Evolutionary conservation across 35 echinoderm and acorn worm species (phyloP).

Genomic region (Ptychodera flava): DNA sequence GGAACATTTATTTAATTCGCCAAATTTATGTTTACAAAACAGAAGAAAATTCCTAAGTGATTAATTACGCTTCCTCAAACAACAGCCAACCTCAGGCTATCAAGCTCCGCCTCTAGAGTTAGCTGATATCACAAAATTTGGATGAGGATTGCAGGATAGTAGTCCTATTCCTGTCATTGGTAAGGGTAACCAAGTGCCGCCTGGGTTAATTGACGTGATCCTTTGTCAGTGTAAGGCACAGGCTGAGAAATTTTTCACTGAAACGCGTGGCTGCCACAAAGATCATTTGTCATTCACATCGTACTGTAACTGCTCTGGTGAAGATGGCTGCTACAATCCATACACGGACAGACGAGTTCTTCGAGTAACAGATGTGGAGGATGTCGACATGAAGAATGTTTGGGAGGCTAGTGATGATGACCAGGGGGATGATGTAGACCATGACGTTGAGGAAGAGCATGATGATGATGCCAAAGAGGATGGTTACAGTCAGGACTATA

Average conservation of each 20-base stretch:
- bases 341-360: no score
- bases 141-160: not conserved
- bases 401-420: no score
- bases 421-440: no score
- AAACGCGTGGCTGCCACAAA: no score
- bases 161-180: constrained; percentile 3
- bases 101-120: not conserved
- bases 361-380: no score
- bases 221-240: no score
- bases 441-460: no score
- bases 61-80: constrained; percentile 15
- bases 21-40: not conserved
- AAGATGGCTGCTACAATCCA: no score
- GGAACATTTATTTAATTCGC: constrained; percentile 12
- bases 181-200: constrained; percentile 4
- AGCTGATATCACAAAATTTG: constrained; percentile 3
- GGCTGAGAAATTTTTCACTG: not conserved
- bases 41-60: not conserved
- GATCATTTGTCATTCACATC: no score
- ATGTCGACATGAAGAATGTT: not conserved
- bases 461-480: no score
- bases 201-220: constrained; percentile 18
- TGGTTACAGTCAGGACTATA: no score
- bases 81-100: constrained; percentile 11
- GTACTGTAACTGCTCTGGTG: no score